These are phyloP conservation scores for Corydoras sp. DNA, from an alignment of 2,113 vertebrate genomes.

Conservation along the genomic window DNA sequence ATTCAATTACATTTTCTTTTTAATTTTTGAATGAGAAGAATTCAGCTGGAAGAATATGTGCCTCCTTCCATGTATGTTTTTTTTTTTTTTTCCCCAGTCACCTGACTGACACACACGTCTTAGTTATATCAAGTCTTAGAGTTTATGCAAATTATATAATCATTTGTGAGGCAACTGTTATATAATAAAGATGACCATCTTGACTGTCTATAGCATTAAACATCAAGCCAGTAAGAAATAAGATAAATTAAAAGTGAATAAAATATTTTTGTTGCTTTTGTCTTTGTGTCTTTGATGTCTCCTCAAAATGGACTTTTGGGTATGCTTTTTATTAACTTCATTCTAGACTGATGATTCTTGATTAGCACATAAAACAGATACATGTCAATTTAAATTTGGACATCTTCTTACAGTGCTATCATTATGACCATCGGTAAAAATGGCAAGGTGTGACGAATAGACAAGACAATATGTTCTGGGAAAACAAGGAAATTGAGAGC, in stretches of 20 bases:
- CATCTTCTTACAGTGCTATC: too few species aligned
- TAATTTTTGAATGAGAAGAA: constrained; percentile 65
- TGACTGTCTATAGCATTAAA: constrained; percentile 80
- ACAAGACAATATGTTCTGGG: too few species aligned
- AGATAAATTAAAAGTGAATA: constrained; percentile 63
- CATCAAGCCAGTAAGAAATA: constrained; percentile 60
- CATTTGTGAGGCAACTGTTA: constrained; percentile 77
- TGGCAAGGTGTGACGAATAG: too few species aligned
- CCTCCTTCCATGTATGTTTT: constrained; percentile 76
- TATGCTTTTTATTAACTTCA: too few species aligned
- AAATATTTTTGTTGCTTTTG: constrained; percentile 77
- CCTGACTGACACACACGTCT: constrained; percentile 75
- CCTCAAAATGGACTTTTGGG: too few species aligned
- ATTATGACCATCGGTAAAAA: too few species aligned
- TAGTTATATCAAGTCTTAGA: constrained; percentile 49
- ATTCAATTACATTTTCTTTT: constrained; percentile 65
- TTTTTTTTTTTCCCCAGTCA: constrained; percentile 64
- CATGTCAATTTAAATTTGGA: too few species aligned
- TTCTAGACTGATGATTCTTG: too few species aligned
- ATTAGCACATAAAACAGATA: too few species aligned
- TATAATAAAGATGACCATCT: constrained; percentile 71
- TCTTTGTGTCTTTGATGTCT: constrained; percentile 17
- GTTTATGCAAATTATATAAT: constrained; percentile 59
- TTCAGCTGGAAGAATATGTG: constrained; percentile 74
- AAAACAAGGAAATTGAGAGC: too few species aligned